These are phyloP conservation scores for Physeter macrocephalus DNA, from an alignment of 2,113 vertebrate species.

Conservation along the genomic window DNA sequence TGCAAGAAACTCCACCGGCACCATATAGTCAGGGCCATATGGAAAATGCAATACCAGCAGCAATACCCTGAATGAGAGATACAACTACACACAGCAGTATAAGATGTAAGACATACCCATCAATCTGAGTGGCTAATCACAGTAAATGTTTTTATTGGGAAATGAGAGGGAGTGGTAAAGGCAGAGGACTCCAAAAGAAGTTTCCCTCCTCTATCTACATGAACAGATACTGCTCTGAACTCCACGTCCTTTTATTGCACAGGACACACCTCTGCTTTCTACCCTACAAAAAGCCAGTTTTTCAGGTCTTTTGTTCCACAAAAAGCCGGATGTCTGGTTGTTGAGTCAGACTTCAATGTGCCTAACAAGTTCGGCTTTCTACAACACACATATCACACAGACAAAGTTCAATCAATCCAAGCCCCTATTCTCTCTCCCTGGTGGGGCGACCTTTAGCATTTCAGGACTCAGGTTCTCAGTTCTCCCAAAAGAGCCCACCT, in stretches of 20 bases:
- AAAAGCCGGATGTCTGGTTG: slow-evolving; percentile 49
- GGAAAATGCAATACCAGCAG: background rate
- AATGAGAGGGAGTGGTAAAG: background rate
- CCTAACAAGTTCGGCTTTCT: slow-evolving; percentile 32
- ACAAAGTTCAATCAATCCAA: background rate
- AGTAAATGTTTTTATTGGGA: background rate
- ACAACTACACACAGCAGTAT: background rate
- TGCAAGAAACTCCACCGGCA: background rate
- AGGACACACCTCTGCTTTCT: slow-evolving; percentile 62
- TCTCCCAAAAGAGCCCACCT: background rate
- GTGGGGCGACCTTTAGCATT: background rate
- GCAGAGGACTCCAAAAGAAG: background rate
- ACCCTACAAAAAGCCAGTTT: slow-evolving; percentile 65
- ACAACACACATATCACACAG: background rate
- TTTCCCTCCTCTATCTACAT: background rate
- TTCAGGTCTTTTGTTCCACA: slow-evolving; percentile 68
- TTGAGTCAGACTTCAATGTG: slow-evolving; percentile 54
- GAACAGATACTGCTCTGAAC: background rate
- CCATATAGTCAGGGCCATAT: background rate
- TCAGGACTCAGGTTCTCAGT: slow-evolving; percentile 13
- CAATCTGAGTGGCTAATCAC: background rate
- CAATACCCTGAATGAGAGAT: background rate
- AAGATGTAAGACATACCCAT: background rate
- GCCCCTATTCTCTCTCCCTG: background rate
- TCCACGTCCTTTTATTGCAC: background rate